These are phyloP conservation scores for Notolepis coatsorum DNA, from an alignment of 2,797 vertebrate genomes.

Conservation along the genomic window DNA sequence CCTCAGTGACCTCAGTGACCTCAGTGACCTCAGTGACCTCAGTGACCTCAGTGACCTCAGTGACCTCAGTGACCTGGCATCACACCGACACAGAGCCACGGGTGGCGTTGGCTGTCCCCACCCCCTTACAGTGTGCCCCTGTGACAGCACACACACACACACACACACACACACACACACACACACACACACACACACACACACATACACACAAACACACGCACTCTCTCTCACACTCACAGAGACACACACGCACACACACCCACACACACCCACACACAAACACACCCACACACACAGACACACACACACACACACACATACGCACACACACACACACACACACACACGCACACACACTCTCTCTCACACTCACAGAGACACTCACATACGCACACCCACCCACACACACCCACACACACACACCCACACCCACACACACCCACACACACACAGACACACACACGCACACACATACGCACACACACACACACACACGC, in stretches of 20 bases:
- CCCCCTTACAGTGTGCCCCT: no score
- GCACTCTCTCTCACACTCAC: constrained; percentile 14
- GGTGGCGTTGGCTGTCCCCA: no score
- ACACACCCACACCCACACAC: constrained; percentile 7
- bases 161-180: not conserved
- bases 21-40: no score
- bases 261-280: constrained; percentile 1
- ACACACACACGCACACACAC: not conserved
- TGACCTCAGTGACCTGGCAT: no score
- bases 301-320: not conserved
- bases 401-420: no score
- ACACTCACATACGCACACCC: not conserved
- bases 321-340: not conserved
- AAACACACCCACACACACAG: no score
- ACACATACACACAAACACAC: not conserved
- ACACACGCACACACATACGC: constrained; percentile 13
- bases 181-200: not conserved
- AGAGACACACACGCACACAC: constrained; percentile 4
- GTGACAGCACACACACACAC: no score
- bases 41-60: no score
- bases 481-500: constrained; percentile 8
- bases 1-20: no score
- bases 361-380: not conserved
- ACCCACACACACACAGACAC: constrained; percentile 1
- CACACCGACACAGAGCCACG: no score